phyloP scores from a whole-genome alignment of 2,797 vertebrate species.

The Anolis apletophallus region DNA sequence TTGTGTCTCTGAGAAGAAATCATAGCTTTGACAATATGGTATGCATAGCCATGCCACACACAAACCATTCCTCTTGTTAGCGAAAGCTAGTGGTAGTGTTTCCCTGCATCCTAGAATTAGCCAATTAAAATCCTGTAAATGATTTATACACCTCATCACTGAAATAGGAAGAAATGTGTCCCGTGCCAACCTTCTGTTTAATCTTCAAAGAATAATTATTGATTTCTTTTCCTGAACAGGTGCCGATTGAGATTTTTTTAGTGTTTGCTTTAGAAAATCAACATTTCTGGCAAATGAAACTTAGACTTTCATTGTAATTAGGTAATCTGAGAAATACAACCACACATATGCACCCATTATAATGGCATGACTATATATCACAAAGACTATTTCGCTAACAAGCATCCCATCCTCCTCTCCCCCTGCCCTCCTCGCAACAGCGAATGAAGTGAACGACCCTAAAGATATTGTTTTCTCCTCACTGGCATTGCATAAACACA shows the following conservation, averaged over 20 bases:
- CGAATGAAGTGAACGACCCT: constrained; percentile 19
- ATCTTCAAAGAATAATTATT: constrained; percentile 63
- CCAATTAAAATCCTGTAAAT: constrained; percentile 62
- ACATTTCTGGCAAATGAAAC: constrained; percentile 68
- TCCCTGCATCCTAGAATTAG: constrained; percentile 57
- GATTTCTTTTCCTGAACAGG: constrained; percentile 50
- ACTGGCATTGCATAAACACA: constrained; percentile 55
- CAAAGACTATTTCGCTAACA: constrained; percentile 58
- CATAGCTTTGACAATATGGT: constrained; percentile 70
- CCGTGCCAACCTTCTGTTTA: constrained; percentile 29
- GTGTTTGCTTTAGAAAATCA: constrained; percentile 64
- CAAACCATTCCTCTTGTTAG: constrained; percentile 45
- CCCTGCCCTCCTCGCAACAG: not conserved
- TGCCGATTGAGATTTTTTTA: constrained; percentile 44
- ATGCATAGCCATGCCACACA: constrained; percentile 63
- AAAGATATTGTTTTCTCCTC: constrained; percentile 39
- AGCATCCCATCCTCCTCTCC: constrained; percentile 22
- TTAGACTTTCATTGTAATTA: constrained; percentile 62
- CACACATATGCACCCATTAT: constrained; percentile 33
- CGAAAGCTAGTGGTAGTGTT: constrained; percentile 36
- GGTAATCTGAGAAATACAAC: constrained; percentile 29
- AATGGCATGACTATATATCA: constrained; percentile 41
- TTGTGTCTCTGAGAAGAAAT: constrained; percentile 77
- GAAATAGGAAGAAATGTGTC: constrained; percentile 55
- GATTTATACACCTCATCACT: constrained; percentile 65